These are phyloP conservation scores for Gallinago solitaria DNA, from an alignment of 2,797 vertebrate genomes.

Conservation along the genomic window DNA sequence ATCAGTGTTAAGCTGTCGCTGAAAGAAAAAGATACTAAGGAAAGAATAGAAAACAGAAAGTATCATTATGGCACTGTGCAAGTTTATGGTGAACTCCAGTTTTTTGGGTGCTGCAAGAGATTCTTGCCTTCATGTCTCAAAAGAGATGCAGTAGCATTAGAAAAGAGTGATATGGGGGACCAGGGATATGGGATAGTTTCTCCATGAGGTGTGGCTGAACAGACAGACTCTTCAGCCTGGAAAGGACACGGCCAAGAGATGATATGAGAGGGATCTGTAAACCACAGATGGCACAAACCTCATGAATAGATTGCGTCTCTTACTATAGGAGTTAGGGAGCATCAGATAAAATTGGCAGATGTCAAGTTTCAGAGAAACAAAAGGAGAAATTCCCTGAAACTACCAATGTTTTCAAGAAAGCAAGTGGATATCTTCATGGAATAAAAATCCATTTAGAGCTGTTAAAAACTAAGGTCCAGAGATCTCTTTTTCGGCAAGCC, in stretches of 20 bases:
- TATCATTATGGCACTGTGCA: background rate
- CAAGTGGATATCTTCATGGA: background rate
- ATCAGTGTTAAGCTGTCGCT: background rate
- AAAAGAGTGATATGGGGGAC: background rate
- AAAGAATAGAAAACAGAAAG: background rate
- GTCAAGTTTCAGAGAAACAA: background rate
- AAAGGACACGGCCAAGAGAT: background rate
- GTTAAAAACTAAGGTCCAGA: background rate
- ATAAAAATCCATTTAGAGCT: background rate
- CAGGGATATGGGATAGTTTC: background rate
- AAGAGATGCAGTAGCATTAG: background rate
- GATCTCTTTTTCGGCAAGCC: background rate
- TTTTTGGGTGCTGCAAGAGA: background rate
- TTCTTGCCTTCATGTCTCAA: background rate
- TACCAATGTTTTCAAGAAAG: background rate
- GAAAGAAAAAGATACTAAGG: background rate
- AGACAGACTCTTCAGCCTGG: background rate
- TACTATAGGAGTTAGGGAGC: background rate
- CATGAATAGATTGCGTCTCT: background rate
- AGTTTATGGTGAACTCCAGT: background rate
- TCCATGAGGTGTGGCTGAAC: background rate
- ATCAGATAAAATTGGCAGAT: background rate
- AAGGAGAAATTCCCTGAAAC: background rate
- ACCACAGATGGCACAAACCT: background rate
- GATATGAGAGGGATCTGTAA: background rate